A percentile compares a stretch with the other conserved stretches of the same genome.
These are phyloP conservation scores for Allophyes oxyacanthae DNA, from an alignment of 2,888 invertebrate genomes.

Conservation along the genomic window DNA sequence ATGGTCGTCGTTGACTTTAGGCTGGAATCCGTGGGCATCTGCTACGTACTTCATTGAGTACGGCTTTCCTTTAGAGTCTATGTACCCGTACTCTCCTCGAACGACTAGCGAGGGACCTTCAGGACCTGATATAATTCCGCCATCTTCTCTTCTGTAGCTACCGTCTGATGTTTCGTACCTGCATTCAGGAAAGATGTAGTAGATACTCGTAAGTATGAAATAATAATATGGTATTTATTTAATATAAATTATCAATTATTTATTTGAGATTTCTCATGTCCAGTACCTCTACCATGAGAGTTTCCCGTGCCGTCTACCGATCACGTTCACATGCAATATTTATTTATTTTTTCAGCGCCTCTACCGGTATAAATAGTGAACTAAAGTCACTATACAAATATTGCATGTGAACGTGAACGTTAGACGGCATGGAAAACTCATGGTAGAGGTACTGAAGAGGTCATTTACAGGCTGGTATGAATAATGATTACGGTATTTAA, in stretches of 20 bases:
- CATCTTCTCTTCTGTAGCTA: slow-evolving; percentile 85
- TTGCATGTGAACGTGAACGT: too few relatives aligned
- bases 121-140: slow-evolving; percentile 65
- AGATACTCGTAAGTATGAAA: too few relatives aligned
- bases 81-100: slow-evolving; percentile 87
- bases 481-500: too few relatives aligned
- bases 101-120: slow-evolving; percentile 69
- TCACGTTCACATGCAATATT: too few relatives aligned
- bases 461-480: too few relatives aligned
- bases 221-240: not conserved
- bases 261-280: not conserved
- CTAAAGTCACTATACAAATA: too few relatives aligned
- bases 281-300: too few relatives aligned
- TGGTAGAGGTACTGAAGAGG: too few relatives aligned
- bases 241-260: not conserved
- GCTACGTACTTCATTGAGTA: slow-evolving; percentile 87
- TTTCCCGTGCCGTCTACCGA: too few relatives aligned
- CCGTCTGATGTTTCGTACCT: slow-evolving; percentile 87
- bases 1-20: slow-evolving; percentile 64
- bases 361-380: too few relatives aligned
- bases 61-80: slow-evolving; percentile 82
- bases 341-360: too few relatives aligned
- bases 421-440: too few relatives aligned
- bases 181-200: slow-evolving; percentile 16
- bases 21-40: slow-evolving; percentile 89